phyloP scores from a whole-genome alignment of 2,797 vertebrate species.

The Tachyglossus aculeatus region DNA sequence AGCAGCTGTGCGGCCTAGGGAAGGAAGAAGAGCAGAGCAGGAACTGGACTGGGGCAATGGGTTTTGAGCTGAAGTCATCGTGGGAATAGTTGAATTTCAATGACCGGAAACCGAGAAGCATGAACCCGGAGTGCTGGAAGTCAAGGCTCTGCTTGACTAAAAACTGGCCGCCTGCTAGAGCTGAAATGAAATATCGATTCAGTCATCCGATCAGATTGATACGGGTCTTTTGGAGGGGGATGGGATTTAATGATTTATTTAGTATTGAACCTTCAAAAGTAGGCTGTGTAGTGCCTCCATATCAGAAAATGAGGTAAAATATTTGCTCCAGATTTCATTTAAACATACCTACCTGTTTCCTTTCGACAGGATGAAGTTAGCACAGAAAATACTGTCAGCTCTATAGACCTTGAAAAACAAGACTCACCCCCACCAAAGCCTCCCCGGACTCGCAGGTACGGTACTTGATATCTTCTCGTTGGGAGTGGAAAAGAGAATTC shows the following conservation, averaged over 20 bases:
- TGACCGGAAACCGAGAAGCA: no score
- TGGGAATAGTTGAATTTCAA: no score
- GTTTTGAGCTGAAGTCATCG: no score
- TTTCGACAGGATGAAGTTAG: conserved; percentile 85
- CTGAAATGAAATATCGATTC: background rate
- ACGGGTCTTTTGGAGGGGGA: background rate
- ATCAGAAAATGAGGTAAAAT: no score
- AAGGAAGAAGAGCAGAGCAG: no score
- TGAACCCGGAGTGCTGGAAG: no score
- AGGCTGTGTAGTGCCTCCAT: background rate
- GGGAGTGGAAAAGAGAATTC: background rate
- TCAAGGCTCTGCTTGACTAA: no score
- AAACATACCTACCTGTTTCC: conserved; percentile 18
- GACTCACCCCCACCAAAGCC: conserved; percentile 96
- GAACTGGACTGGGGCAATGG: no score
- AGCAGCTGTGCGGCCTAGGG: no score
- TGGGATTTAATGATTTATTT: conserved; percentile 28
- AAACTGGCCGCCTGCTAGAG: no score
- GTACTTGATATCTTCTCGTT: background rate
- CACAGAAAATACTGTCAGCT: conserved; percentile 81
- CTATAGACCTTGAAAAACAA: conserved; percentile 84
- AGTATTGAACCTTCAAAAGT: background rate
- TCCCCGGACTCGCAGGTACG: conserved; percentile 89
- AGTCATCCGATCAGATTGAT: background rate
- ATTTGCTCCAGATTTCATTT: conserved; percentile 19